Conservation (phyloP, 2,888 invertebrate genomes). For the Acronicta leporina region DNA sequence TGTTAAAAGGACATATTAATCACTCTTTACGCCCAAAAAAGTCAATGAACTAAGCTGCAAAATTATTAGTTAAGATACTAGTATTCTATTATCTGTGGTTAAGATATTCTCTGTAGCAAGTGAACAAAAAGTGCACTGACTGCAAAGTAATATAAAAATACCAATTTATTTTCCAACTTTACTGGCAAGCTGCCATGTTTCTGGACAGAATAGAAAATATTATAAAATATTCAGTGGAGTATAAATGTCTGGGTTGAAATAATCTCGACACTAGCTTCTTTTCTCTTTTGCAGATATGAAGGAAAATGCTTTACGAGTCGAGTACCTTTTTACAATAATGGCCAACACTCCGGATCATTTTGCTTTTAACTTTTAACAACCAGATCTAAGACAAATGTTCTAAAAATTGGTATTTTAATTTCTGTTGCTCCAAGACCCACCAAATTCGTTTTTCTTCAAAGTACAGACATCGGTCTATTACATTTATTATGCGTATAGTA, state of each 20-base stretch:
- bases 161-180: slow-evolving; percentile 29
- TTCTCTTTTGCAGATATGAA: slow-evolving; percentile 2
- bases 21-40: not conserved
- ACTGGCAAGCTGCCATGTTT: slow-evolving; percentile 27
- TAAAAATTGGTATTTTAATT: too few relatives aligned
- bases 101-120: slow-evolving; percentile 5
- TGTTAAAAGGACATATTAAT: not conserved
- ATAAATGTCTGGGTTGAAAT: slow-evolving; percentile 11
- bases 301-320: slow-evolving; percentile 10
- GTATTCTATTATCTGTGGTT: too few relatives aligned
- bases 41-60: slow-evolving; percentile 13
- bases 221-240: slow-evolving; percentile 19
- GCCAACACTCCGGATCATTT: not conserved
- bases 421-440: too few relatives aligned
- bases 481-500: too few relatives aligned
- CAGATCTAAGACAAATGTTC: too few relatives aligned
- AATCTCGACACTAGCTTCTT: slow-evolving; percentile 10
- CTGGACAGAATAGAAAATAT: slow-evolving; percentile 8
- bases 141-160: slow-evolving; percentile 16
- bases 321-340: not conserved
- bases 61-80: too few relatives aligned
- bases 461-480: too few relatives aligned
- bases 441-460: too few relatives aligned
- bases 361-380: not conserved
- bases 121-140: slow-evolving; percentile 13